Base-by-base conservation (phyloP, 2,113 vertebrate genomes). In the Chunga burmeisteri region DNA sequence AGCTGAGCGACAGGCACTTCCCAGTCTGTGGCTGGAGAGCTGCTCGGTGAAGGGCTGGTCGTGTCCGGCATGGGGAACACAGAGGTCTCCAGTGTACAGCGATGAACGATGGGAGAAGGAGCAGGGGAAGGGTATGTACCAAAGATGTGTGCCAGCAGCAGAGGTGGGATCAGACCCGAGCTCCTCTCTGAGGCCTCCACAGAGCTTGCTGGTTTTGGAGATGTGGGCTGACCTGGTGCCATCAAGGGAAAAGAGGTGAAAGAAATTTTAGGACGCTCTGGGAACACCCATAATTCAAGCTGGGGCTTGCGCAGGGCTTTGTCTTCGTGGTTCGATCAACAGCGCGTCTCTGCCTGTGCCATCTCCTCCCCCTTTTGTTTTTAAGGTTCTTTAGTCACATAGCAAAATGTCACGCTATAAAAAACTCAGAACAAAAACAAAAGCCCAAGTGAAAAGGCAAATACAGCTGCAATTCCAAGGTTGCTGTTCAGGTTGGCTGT, bases 291-390 rank as follows among this genome's bases (percentile, higher is more conserved):
- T 13, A 53, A 2, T 58, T 91, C 56, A 62, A 47, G 40, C 38
- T 78, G 73, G 73, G 32, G 11, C 11, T 72, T n/a, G 13, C 83
- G 75, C 67, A 18, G 30, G 29, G 87, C 47, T 95, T 90, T 94
- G 65, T 86, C 88, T 68, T 75, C 0, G 0, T 11, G 46, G 63
- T 84, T 88, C 4, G 4, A 84, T 50, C 84, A 74, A 38, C 47
- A 74, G 63, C 49, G 2, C 13, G 2, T 29, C 59, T 16, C 90
- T 77, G 68, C 65, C 93, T 85, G 70, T 55, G 88, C 73, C 73
- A 36, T 63, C 82, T 94, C 94, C 94, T 94, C 81, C 74, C 16
- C 8, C 7, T 82, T 82, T 72, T 90, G 90, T 92, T 94, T 94
- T 72, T 25, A 47, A 88, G 79, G 70, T 52, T 93, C 52, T 87